These are phyloP conservation scores for Branchellion lobata DNA, from an alignment of 2,888 invertebrate species.

Conservation along the genomic window DNA sequence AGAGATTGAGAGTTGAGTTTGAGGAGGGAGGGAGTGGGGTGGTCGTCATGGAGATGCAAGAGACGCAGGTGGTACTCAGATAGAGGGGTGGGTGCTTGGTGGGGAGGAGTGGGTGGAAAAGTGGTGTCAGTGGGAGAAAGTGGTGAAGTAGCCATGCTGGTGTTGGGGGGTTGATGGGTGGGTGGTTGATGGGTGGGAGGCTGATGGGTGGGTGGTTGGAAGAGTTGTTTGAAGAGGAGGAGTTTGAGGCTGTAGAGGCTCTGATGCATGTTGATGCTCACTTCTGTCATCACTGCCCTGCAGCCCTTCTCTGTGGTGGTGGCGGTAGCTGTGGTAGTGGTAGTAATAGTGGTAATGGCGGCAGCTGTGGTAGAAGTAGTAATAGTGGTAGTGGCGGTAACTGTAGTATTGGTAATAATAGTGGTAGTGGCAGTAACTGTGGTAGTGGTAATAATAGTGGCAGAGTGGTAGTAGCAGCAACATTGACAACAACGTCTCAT, in stretches of 20 bases:
- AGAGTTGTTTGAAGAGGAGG: not conserved
- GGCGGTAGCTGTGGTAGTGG: not conserved
- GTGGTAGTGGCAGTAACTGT: not conserved
- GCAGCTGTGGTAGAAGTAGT: not conserved
- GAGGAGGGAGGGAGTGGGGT: not conserved
- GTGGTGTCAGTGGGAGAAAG: not conserved
- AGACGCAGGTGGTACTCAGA: not conserved
- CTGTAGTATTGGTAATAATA: not conserved
- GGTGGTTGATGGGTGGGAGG: too few species aligned
- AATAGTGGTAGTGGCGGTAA: not conserved
- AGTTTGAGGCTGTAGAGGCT: constrained; percentile 3
- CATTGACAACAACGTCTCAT: not conserved
- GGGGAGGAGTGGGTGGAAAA: too few species aligned
- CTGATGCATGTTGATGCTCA: not conserved
- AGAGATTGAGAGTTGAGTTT: constrained; percentile 14
- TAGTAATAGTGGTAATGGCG: too few species aligned
- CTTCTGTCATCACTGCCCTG: not conserved
- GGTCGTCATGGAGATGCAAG: not conserved
- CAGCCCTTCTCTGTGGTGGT: not conserved
- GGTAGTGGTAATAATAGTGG: not conserved
- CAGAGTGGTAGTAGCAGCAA: too few species aligned
- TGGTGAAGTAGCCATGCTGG: not conserved
- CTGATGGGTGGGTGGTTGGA: not conserved
- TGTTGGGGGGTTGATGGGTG: not conserved
- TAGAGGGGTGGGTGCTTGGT: not conserved